Percentiles rank a stretch among this genome's conserved stretches.
These are phyloP conservation scores for Mythimna loreyi DNA, from an alignment of 2,888 invertebrate genomes.

Conservation along the genomic window DNA sequence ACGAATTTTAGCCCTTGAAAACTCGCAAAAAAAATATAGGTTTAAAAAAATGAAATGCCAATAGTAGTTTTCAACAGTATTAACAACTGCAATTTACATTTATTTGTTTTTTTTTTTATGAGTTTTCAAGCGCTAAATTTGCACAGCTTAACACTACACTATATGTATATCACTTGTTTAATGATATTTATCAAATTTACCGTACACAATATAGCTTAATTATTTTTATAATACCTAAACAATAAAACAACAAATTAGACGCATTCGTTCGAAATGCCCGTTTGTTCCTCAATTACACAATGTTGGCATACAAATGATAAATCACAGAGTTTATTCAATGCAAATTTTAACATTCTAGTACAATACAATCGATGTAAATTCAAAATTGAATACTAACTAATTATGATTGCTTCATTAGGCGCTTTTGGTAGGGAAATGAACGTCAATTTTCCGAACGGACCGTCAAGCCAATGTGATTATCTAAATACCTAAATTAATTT, in stretches of 20 bases:
- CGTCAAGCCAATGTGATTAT: constrained; percentile 30
- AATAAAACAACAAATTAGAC: constrained; percentile 8
- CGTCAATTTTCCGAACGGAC: constrained; percentile 40
- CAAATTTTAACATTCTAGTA: constrained; percentile 49
- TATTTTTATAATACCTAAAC: neutral
- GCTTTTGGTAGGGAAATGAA: constrained; percentile 42
- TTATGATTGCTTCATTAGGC: constrained; percentile 57
- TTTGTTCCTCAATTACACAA: constrained; percentile 25
- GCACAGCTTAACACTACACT: too few species aligned
- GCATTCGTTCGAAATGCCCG: constrained; percentile 5
- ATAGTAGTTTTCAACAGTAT: too few species aligned
- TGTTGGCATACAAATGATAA: constrained; percentile 31
- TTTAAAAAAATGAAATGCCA: too few species aligned
- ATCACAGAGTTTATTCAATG: constrained; percentile 29
- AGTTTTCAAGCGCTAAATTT: too few species aligned
- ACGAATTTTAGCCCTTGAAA: too few species aligned
- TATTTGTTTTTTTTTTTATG: too few species aligned
- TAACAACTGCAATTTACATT: too few species aligned
- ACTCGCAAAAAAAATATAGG: too few species aligned
- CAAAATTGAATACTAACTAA: constrained; percentile 53
- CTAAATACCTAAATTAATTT: constrained; percentile 36
- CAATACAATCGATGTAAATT: constrained; percentile 53
- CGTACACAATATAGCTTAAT: neutral
- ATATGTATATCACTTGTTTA: too few species aligned
- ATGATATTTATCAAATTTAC: too few species aligned